These are phyloP conservation scores for Galerucella nymphaeae DNA, from an alignment of 2,888 invertebrate genomes.

Conservation along the genomic window DNA sequence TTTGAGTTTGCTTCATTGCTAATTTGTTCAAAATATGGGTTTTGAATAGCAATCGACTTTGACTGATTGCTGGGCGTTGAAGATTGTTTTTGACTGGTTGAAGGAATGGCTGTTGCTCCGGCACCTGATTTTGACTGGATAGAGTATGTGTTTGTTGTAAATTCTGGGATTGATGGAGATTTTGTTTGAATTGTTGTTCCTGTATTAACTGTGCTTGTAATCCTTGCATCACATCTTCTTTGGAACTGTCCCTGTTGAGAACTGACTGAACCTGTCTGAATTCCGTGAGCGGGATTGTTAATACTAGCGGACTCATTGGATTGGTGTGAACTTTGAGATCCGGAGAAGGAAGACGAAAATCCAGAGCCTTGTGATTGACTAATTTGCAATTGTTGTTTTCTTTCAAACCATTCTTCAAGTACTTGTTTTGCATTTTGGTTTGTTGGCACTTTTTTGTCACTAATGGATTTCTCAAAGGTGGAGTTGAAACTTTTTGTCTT, in stretches of 20 bases:
- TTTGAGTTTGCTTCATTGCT: conserved; percentile 15
- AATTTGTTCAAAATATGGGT: conserved; percentile 12
- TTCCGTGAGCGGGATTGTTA: conserved; percentile 3
- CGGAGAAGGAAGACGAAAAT: conserved; percentile 31
- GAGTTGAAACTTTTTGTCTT: conserved; percentile 27
- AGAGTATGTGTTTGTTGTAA: not conserved
- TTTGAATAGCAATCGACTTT: conserved; percentile 11
- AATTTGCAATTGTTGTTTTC: conserved; percentile 46
- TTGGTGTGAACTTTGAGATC: conserved; percentile 29
- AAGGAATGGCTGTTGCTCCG: not conserved
- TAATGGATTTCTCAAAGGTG: conserved; percentile 23
- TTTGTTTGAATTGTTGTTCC: conserved; percentile 10
- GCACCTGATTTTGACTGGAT: conserved; percentile 4
- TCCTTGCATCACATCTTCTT: conserved; percentile 17
- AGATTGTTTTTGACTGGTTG: not conserved
- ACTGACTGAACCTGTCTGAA: conserved; percentile 5
- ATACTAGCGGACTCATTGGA: conserved; percentile 8
- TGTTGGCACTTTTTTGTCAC: conserved; percentile 33
- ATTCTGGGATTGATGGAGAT: not conserved
- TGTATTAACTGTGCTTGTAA: not conserved
- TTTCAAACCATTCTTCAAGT: conserved; percentile 47
- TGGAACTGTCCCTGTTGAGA: conserved; percentile 23
- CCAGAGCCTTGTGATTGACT: conserved; percentile 32
- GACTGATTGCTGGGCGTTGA: not conserved
- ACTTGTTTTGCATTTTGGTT: conserved; percentile 46